Conservation (phyloP, 2,888 invertebrate species). For the Tipula helvola region DNA sequence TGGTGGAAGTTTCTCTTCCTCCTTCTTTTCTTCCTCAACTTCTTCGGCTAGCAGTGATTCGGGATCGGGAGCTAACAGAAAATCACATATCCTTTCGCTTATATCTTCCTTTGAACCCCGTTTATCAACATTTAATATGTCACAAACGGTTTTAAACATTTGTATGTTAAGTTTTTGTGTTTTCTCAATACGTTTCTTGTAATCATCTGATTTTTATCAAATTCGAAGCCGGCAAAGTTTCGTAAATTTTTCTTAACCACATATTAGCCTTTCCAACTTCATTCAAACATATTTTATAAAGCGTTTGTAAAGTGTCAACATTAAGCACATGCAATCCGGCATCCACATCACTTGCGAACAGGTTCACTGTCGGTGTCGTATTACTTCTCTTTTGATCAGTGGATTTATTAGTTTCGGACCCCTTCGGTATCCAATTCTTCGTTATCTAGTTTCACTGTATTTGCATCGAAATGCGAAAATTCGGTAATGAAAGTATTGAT, state of each 20-base stretch:
- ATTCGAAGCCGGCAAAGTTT: constrained; percentile 71
- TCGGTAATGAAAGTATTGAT: too few relatives aligned
- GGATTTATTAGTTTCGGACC: too few relatives aligned
- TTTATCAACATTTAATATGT: constrained; percentile 59
- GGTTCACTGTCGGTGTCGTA: too few relatives aligned
- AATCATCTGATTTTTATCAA: constrained; percentile 60
- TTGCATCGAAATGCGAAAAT: too few relatives aligned
- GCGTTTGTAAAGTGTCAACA: constrained; percentile 32
- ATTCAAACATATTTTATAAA: constrained; percentile 34
- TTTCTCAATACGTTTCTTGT: constrained; percentile 54
- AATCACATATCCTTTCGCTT: constrained; percentile 43
- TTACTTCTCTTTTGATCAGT: too few relatives aligned
- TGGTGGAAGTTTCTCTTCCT: constrained; percentile 23
- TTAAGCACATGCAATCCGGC: too few relatives aligned
- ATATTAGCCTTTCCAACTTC: constrained; percentile 32
- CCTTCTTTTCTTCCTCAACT: constrained; percentile 39
- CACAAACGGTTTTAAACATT: constrained; percentile 55
- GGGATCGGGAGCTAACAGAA: constrained; percentile 45
- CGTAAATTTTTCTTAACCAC: constrained; percentile 62
- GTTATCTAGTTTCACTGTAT: too few relatives aligned
- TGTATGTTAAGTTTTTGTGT: constrained; percentile 52
- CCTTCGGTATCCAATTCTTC: too few relatives aligned
- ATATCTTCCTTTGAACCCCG: constrained; percentile 49
- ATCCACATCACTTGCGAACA: too few relatives aligned
- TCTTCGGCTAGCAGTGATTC: constrained; percentile 34